Evolutionary conservation across 1,140 invertebrate species (phyloP), one percentile per base, ranked within the genome.

Genomic region (Drosophila sucinea): DNA sequence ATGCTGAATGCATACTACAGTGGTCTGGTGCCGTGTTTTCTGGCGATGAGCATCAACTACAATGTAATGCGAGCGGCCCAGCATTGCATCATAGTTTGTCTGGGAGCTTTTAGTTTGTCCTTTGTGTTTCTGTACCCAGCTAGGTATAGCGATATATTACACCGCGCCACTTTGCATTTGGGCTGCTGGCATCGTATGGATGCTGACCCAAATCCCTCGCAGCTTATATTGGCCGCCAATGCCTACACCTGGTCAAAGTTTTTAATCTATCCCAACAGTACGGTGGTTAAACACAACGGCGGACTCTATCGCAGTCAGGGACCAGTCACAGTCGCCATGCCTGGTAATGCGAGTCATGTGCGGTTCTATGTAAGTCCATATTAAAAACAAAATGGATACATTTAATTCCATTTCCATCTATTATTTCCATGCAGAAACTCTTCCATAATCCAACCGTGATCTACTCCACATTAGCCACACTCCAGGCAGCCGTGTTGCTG

Each of bases 1-100:
- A 94, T 98, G 47, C 92, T 97, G 1, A 97, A 96, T 81, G 97
- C 97, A 0, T 99, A 99, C 91, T 98, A 98, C 92, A 95, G 96
- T 76, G 96, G 96, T 96, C 96, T 98, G 91, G 95, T 99, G 27
- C 98, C 98, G 0, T 96, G 97, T 82, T 96, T 96, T 85, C 97
- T 98, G 94, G 96, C 96, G 27, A 95, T 96, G 94, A 95, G 94
- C 77, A 95, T 99, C 27, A 95, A 97, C 83, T 98, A 98, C 91
- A 97, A 98, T 92, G 94, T 96, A 1, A 94, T 94, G 77, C 98
- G 96, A 94, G 96, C 96, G 1, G 94, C 96, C 0, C 96, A 97
- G 80, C 96, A 98, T 90, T 94, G 96, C 25, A 93, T 95, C 11
- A 95, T 98, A 70, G 96, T 98, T 33, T 97, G 96, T 94, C 89